A percentile compares a stretch with the other conserved stretches of the same genome.
Evolutionary conservation across 2,888 invertebrate genomes (phyloP).

Genomic region (Chesias legatella): DNA sequence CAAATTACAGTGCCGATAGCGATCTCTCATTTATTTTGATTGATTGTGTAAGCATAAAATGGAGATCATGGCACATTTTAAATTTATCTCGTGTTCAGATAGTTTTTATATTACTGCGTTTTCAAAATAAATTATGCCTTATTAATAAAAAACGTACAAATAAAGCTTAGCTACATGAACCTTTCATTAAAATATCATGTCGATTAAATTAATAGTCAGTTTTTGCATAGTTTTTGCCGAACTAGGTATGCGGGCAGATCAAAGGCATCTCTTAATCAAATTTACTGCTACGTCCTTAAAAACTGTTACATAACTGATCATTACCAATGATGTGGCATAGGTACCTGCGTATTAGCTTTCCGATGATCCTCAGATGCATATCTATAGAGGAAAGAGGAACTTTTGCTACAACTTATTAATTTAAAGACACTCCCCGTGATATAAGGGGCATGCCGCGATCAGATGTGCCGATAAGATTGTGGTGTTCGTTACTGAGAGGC

Average conservation of each 20-base stretch:
- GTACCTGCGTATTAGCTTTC: conserved; percentile 22
- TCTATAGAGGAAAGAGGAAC: conserved; percentile 38
- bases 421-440: conserved; percentile 34
- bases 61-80: background rate
- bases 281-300: conserved; percentile 40
- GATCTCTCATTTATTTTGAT: conserved; percentile 37
- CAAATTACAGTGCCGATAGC: conserved; percentile 33
- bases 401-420: conserved; percentile 42
- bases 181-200: conserved; percentile 37
- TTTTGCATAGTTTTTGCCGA: conserved; percentile 35
- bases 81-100: too few relatives aligned
- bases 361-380: conserved; percentile 40
- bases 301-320: conserved; percentile 34
- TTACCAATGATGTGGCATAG: conserved; percentile 25
- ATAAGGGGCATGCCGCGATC: conserved; percentile 34
- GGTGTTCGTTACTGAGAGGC: conserved; percentile 23
- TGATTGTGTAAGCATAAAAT: conserved; percentile 26
- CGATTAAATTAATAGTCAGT: conserved; percentile 31
- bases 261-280: conserved; percentile 48
- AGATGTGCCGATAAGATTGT: conserved; percentile 37
- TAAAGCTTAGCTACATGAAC: conserved; percentile 10
- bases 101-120: too few relatives aligned
- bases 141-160: too few relatives aligned
- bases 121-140: too few relatives aligned
- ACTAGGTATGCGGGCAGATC: conserved; percentile 36